Conservation (phyloP, 2,888 invertebrate genomes). For the Osmoderma eremita region DNA sequence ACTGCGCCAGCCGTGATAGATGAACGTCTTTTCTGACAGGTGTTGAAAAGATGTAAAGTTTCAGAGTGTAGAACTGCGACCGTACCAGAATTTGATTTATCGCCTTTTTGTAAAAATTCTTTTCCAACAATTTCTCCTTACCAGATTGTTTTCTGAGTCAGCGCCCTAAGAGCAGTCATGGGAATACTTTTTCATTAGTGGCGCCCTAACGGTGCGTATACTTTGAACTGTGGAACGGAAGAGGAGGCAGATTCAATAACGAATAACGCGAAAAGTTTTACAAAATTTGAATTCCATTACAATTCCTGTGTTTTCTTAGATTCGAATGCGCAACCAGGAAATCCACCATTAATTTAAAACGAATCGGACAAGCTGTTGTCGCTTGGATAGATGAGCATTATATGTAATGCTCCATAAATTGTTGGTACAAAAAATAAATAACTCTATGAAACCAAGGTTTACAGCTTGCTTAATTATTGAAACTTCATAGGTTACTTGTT, state of each 20-base stretch:
- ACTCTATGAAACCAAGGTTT: not conserved
- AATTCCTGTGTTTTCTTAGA: constrained; percentile 8
- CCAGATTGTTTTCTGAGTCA: constrained; percentile 19
- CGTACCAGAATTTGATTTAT: constrained; percentile 49
- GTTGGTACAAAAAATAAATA: constrained; percentile 4
- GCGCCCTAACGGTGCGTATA: constrained; percentile 3
- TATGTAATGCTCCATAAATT: not conserved
- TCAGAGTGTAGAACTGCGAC: constrained; percentile 43
- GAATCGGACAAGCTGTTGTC: not conserved
- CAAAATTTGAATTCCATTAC: constrained; percentile 41
- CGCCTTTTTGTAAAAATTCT: constrained; percentile 43
- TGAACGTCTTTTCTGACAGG: constrained; percentile 48
- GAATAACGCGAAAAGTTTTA: constrained; percentile 40
- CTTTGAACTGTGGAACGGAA: constrained; percentile 22
- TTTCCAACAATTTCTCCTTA: constrained; percentile 45
- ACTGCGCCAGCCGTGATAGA: constrained; percentile 40
- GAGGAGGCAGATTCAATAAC: constrained; percentile 32
- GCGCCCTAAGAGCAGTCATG: constrained; percentile 9
- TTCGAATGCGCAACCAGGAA: constrained; percentile 18
- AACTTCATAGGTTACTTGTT: no score
- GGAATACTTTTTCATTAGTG: constrained; percentile 35
- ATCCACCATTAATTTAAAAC: constrained; percentile 31
- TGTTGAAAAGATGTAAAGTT: constrained; percentile 50
- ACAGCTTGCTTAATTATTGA: no score
- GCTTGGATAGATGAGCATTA: not conserved